Conservation (phyloP, 2,888 invertebrate genomes). For the Nasonovia ribisnigri region DNA sequence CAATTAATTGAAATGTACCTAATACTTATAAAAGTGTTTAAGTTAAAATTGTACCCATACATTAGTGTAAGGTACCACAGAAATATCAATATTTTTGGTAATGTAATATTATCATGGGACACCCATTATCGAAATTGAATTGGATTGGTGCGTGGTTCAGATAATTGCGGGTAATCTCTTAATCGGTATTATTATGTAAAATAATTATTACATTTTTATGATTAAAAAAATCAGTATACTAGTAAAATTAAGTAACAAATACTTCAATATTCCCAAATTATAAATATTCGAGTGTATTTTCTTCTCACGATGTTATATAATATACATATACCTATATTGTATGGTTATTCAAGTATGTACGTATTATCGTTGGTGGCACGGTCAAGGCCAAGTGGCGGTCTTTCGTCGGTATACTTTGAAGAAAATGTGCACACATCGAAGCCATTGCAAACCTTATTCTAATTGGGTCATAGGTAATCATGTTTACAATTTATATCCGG, state of each 20-base stretch:
- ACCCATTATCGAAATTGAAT: slow-evolving; percentile 3
- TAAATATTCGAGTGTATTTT: not conserved
- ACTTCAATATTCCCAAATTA: not conserved
- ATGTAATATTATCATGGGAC: slow-evolving; percentile 16
- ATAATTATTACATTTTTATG: not conserved
- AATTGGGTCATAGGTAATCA: slow-evolving; percentile 57
- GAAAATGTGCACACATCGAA: slow-evolving; percentile 48
- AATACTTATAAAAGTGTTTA: not conserved
- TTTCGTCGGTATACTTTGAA: slow-evolving; percentile 37
- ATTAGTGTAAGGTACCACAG: not conserved
- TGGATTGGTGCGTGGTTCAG: not conserved
- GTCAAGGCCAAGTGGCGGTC: slow-evolving; percentile 59
- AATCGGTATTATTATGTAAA: not conserved
- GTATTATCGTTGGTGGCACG: slow-evolving; percentile 45
- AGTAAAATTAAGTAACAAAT: not conserved
- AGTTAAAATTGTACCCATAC: not conserved
- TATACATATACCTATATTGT: not conserved
- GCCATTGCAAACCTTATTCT: slow-evolving; percentile 50
- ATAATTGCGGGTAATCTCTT: not conserved
- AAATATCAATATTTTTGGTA: slow-evolving; percentile 8
- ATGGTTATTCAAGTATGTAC: not conserved
- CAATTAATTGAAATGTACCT: not conserved
- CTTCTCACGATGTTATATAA: slow-evolving; percentile 36
- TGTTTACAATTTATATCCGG: slow-evolving; percentile 27
- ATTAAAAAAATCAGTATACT: not conserved